Percentiles rank a stretch among this genome's conserved stretches.
Evolutionary conservation across 2,888 invertebrate species (phyloP).

Genomic region (Panzeria rudis): DNA sequence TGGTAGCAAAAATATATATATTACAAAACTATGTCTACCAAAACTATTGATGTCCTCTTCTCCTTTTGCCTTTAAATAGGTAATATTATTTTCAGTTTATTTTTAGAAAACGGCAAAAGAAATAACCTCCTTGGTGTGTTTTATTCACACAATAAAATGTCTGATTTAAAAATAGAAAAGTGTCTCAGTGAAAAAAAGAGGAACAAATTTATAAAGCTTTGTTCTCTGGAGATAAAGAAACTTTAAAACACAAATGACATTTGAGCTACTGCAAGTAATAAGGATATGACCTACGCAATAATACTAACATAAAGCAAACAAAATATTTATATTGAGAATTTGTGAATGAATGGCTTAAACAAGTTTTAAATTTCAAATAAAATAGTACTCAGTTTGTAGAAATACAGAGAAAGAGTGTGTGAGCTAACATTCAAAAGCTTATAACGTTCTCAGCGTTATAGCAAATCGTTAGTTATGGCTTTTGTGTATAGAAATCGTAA

Average conservation of each 20-base stretch:
- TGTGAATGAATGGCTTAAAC: neutral
- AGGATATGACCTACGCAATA: slow-evolving; percentile 71
- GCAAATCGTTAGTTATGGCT: neutral
- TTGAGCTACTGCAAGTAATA: slow-evolving; percentile 47
- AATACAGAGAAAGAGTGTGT: neutral
- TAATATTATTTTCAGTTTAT: no score
- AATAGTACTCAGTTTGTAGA: neutral
- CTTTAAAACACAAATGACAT: slow-evolving; percentile 6
- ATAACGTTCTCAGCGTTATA: slow-evolving; percentile 38
- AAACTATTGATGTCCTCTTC: no score
- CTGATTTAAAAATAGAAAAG: neutral
- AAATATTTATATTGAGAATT: neutral
- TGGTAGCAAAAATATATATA: no score
- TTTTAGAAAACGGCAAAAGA: no score
- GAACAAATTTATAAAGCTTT: slow-evolving; percentile 50
- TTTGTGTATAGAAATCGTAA: neutral
- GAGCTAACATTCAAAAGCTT: neutral
- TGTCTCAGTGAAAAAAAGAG: neutral
- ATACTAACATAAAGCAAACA: slow-evolving; percentile 1
- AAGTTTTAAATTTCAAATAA: neutral
- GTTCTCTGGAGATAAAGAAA: slow-evolving; percentile 29
- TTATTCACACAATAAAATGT: neutral
- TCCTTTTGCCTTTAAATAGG: no score
- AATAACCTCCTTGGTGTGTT: no score
- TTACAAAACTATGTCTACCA: no score